Percentiles rank a stretch among this genome's conserved stretches.
Evolutionary conservation across 2,888 invertebrate genomes (phyloP).

Genomic region (Aphodius sticticus): DNA sequence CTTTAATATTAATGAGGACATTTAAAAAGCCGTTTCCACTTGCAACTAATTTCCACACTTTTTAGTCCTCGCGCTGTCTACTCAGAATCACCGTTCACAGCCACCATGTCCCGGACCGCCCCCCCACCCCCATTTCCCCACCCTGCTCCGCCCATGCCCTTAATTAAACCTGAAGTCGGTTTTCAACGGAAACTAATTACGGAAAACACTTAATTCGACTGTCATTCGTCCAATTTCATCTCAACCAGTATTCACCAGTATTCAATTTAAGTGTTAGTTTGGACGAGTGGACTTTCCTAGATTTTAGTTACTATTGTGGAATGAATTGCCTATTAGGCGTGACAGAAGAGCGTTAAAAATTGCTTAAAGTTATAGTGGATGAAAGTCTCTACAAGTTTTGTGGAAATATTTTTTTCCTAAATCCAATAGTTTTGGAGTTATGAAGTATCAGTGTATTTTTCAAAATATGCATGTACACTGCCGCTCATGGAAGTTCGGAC

Average conservation of each 20-base stretch:
- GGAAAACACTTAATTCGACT: background rate
- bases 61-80: background rate
- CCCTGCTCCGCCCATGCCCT: background rate
- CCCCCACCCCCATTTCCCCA: too few relatives aligned
- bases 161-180: background rate
- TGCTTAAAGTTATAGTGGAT: too few relatives aligned
- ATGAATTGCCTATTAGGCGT: too few relatives aligned
- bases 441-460: too few relatives aligned
- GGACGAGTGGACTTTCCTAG: too few relatives aligned
- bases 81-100: background rate
- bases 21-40: background rate
- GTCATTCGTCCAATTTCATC: background rate
- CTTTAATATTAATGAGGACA: background rate
- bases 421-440: too few relatives aligned
- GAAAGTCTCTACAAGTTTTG: too few relatives aligned
- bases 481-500: too few relatives aligned
- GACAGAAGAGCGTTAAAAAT: too few relatives aligned
- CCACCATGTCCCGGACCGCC: background rate
- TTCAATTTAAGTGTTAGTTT: background rate
- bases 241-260: background rate
- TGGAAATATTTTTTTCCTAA: too few relatives aligned
- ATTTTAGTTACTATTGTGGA: too few relatives aligned
- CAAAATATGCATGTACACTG: too few relatives aligned
- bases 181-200: background rate
- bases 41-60: background rate